A percentile compares a stretch with the other conserved stretches of the same genome.
Evolutionary conservation across 2,113 vertebrate species (phyloP).

Genomic region (Upupa epops): DNA sequence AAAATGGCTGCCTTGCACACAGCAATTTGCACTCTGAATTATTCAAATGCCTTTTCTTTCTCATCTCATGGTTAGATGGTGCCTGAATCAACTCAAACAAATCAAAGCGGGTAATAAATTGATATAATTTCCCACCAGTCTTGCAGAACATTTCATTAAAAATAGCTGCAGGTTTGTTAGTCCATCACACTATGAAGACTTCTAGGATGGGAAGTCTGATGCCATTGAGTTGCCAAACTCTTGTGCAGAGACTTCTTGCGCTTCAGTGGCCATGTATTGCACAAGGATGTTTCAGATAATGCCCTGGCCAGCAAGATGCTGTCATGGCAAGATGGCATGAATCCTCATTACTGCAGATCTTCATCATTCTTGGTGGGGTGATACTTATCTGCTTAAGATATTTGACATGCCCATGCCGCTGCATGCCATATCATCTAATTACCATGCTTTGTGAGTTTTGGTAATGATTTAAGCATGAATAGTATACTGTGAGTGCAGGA

Average conservation of each 20-base stretch:
- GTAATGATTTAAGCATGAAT: neutral
- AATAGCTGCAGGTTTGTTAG: conserved; percentile 28
- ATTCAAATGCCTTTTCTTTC: conserved; percentile 38
- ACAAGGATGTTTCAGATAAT: neutral
- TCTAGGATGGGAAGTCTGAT: neutral
- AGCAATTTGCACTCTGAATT: conserved; percentile 36
- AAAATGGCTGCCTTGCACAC: conserved; percentile 46
- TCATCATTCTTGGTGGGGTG: neutral
- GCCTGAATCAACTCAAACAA: conserved; percentile 44
- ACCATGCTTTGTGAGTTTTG: neutral
- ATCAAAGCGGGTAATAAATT: conserved; percentile 38
- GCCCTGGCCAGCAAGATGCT: neutral
- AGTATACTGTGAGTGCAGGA: neutral
- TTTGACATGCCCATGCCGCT: neutral
- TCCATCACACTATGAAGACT: neutral
- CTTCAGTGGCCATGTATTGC: neutral
- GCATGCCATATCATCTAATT: neutral
- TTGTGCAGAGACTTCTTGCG: neutral
- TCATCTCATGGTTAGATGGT: conserved; percentile 4
- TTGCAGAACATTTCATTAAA: conserved; percentile 26
- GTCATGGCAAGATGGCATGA: neutral
- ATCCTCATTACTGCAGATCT: neutral
- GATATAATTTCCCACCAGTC: conserved; percentile 19
- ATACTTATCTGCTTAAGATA: neutral
- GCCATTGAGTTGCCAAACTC: neutral